A percentile compares a stretch with the other conserved stretches of the same genome.
phyloP scores from a whole-genome alignment of 35 echinoderm and acorn worm species.

The Lytechinus pictus region DNA sequence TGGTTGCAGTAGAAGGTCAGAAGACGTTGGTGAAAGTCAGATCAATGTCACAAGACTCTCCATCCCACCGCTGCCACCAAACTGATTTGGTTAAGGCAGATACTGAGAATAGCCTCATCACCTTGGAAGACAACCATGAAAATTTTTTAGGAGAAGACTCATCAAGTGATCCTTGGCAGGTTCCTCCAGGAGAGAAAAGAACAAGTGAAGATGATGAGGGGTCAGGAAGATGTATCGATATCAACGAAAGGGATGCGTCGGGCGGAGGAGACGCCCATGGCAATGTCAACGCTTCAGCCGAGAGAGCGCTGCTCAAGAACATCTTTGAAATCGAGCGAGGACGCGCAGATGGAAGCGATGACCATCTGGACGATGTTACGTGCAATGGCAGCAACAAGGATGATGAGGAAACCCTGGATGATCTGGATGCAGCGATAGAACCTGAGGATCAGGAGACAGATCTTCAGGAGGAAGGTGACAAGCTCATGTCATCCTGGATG shows the following conservation, averaged over 20 bases:
- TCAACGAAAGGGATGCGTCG: not conserved
- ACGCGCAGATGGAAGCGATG: slow-evolving; percentile 34
- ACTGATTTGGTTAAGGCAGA: not conserved
- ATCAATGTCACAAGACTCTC: not conserved
- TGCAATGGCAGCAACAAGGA: not conserved
- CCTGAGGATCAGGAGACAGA: not conserved
- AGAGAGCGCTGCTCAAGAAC: slow-evolving; percentile 21
- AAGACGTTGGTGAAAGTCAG: not conserved
- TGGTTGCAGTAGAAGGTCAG: not conserved
- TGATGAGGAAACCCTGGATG: slow-evolving; percentile 16
- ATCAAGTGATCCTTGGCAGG: not conserved
- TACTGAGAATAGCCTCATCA: slow-evolving; percentile 4
- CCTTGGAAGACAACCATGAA: not conserved
- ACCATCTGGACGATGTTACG: not conserved
- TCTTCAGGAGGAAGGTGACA: not conserved
- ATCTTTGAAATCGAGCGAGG: slow-evolving; percentile 37
- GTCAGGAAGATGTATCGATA: not conserved
- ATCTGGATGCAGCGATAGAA: not conserved
- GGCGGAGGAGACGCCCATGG: slow-evolving; percentile 5
- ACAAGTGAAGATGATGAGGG: not conserved
- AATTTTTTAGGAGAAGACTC: not conserved
- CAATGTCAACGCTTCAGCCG: not conserved
- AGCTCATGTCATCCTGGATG: not conserved
- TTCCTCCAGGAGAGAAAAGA: not conserved
- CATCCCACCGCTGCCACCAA: slow-evolving; percentile 21